phyloP scores from a whole-genome alignment of 1,140 invertebrate species.

The Neelides sp. region DNA sequence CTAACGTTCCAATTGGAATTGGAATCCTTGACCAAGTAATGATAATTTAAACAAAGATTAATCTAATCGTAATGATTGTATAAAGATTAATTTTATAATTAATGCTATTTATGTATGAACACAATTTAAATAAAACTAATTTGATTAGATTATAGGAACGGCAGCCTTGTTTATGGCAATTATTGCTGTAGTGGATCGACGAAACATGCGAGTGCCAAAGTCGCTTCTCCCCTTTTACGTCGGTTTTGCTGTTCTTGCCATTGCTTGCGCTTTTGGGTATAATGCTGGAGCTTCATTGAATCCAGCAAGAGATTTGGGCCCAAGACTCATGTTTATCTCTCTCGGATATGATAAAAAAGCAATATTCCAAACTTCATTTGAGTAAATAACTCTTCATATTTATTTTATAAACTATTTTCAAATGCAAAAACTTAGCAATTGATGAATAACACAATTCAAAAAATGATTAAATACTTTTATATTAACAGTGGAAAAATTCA shows the following conservation, averaged over 20 bases:
- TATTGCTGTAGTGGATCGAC: conserved; percentile 3
- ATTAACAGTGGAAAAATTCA: neutral
- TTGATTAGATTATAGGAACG: conserved; percentile 8
- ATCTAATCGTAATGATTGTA: neutral
- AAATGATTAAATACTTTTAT: neutral
- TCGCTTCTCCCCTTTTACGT: conserved; percentile 11
- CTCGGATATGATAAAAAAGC: conserved; percentile 6
- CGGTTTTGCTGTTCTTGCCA: conserved; percentile 4
- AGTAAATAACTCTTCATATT: neutral
- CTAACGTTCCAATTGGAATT: neutral
- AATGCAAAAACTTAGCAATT: neutral
- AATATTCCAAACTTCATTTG: conserved; percentile 1
- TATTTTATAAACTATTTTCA: neutral
- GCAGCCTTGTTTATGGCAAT: conserved; percentile 14
- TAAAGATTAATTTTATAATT: neutral
- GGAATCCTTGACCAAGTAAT: conserved; percentile 10
- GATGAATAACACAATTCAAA: neutral
- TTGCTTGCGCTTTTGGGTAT: conserved; percentile 3
- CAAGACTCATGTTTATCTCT: conserved; percentile 11
- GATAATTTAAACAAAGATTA: neutral
- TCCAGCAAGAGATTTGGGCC: conserved; percentile 21
- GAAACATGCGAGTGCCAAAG: conserved; percentile 16
- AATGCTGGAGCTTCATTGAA: conserved; percentile 19
- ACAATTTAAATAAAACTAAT: neutral
- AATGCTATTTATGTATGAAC: neutral